These are phyloP conservation scores for Venusia cambrica DNA, from an alignment of 2,888 invertebrate genomes.

Conservation along the genomic window DNA sequence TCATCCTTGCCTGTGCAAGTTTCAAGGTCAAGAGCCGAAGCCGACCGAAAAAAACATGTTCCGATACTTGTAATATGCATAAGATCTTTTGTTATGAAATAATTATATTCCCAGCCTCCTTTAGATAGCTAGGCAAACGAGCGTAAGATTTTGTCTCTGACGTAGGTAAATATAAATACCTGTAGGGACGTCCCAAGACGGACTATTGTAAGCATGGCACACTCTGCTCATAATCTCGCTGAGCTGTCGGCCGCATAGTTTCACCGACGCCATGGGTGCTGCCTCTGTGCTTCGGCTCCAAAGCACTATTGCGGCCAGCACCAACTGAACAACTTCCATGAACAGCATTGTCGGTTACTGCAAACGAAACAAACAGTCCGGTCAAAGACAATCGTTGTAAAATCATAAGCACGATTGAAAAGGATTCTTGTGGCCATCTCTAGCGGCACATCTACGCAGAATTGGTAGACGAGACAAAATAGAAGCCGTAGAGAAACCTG, in stretches of 20 bases:
- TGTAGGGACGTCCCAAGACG: constrained; percentile 69
- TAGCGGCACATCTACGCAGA: too few relatives aligned
- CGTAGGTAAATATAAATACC: constrained; percentile 36
- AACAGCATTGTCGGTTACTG: constrained; percentile 50
- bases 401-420: not conserved
- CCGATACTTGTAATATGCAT: too few relatives aligned
- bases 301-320: constrained; percentile 51
- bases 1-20: too few relatives aligned
- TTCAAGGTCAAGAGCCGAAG: too few relatives aligned
- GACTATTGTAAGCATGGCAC: constrained; percentile 70
- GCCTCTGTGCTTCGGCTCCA: constrained; percentile 51
- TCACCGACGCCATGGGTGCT: constrained; percentile 49
- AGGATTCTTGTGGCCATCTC: too few relatives aligned
- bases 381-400: not conserved
- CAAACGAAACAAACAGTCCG: constrained; percentile 3
- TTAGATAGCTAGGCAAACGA: too few relatives aligned
- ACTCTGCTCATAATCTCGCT: constrained; percentile 68
- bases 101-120: too few relatives aligned
- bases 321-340: constrained; percentile 50
- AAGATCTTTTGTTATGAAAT: too few relatives aligned
- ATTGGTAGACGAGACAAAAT: too few relatives aligned
- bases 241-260: constrained; percentile 66
- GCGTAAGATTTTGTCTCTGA: too few relatives aligned
- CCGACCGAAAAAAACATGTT: too few relatives aligned
- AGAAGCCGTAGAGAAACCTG: too few relatives aligned